These are phyloP conservation scores for Arrhamphus sclerolepis DNA, from an alignment of 2,797 vertebrate species.

Conservation along the genomic window DNA sequence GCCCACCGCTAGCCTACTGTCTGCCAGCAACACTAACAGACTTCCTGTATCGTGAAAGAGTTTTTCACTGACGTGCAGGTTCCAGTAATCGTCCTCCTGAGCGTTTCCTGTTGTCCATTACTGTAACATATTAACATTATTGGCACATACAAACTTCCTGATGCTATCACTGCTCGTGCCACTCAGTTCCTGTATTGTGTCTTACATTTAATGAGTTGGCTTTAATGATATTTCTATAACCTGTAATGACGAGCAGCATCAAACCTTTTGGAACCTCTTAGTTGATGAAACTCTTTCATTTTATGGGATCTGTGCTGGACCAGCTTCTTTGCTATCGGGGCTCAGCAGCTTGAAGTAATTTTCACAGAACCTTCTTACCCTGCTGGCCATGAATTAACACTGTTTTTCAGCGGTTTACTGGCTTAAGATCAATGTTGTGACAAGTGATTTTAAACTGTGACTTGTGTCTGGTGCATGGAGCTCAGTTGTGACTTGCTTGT, in stretches of 20 bases:
- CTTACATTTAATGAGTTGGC: too few relatives aligned
- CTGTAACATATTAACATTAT: background rate
- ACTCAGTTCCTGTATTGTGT: too few relatives aligned
- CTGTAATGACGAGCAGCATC: too few relatives aligned
- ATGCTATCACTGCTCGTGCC: too few relatives aligned
- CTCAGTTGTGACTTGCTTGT: constrained; percentile 30
- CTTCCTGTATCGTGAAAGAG: constrained; percentile 45
- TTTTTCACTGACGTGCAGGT: constrained; percentile 55
- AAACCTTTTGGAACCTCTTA: too few relatives aligned
- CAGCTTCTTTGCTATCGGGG: constrained; percentile 48
- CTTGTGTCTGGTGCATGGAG: constrained; percentile 44
- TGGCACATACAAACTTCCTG: too few relatives aligned
- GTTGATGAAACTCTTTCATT: constrained; percentile 53
- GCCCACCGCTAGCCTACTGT: constrained; percentile 26
- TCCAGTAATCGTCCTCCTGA: constrained; percentile 17
- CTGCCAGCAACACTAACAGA: constrained; percentile 38
- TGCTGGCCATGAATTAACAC: background rate
- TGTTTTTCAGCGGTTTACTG: constrained; percentile 25
- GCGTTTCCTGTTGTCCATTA: background rate
- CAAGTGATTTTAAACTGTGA: background rate
- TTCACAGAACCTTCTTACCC: constrained; percentile 4
- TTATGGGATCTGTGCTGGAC: constrained; percentile 43
- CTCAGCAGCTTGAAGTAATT: constrained; percentile 40
- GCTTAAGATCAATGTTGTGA: constrained; percentile 37
- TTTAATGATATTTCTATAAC: too few relatives aligned